Evolutionary conservation across 2,797 vertebrate species (phyloP), one percentile per base, ranked within the genome.

Genomic region (Glyptemys insculpta): DNA sequence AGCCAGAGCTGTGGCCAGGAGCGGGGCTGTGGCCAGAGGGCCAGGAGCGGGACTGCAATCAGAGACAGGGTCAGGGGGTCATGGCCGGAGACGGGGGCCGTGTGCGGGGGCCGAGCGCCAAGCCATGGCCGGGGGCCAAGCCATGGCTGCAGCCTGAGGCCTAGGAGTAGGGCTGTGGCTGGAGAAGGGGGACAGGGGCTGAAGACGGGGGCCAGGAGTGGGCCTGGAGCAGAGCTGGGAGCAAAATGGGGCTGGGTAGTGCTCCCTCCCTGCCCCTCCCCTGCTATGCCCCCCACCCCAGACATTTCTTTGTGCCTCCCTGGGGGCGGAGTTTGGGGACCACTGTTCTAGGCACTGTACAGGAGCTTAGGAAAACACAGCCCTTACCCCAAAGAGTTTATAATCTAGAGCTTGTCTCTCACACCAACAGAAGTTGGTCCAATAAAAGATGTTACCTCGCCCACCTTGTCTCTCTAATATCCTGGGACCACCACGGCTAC

Each of bases 1-100:
- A 56, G 54, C 23, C 54, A 27, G 54, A 8, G 23, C 25, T 25
- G 23, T 27, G 54, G 23, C 54, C 10, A 8, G 54, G 54, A 56
- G 54, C 25, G 54, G 54, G 54, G 9, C 23, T 56, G 54, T 56
- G 54, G 8, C 52, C 52, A 52, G 52, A 18, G 52, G 52, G 16
- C 16, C 52, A 18, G 18, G 52, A 53, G 52, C 6, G 18, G 6
- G 18, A 53, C 23, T 3, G 1, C 11, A 1, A 29, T 59, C 12
- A 12, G 27, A 31, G 57, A 59, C 12, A 31, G 27, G 21, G 53
- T 23, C 53, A 54, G 21, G 53, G 12, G 57, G 27, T 27, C 12
- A 2, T 14, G 57, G 27, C 27, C 2, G 6, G 57, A 59, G 27
- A 31, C 0, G 14, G 31, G 14, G 57, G 29, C 29, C 1, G 3